Evolutionary conservation across 1,140 invertebrate genomes (phyloP), one percentile per base, ranked within the genome.

Genomic region (Papilio xuthus): DNA sequence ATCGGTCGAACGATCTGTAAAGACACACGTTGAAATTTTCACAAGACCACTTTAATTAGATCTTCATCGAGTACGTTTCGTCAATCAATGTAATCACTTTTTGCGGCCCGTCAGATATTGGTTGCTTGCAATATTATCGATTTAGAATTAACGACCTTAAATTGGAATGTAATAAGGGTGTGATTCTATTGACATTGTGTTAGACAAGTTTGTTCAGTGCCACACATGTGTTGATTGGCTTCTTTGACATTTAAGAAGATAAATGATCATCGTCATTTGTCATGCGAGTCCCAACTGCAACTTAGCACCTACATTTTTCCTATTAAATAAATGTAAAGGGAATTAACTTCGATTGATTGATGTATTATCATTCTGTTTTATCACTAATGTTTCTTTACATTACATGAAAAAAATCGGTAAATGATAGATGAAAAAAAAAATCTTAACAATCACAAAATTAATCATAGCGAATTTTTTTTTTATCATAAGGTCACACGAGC

Each of bases 191-290:
- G 56, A 60, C 37, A 32, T 7, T n/a, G 41, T 13, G 8, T 63
- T 42, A 18, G 18, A 60, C 2, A 76, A 76, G n/a, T 76, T 63
- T 50, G 74, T 76, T 60, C 53, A 10, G 26, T 41, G 18, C 81
- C 87, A 83, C 86, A 90, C 86, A 86, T 90, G 88, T 89, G 90
- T 90, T 90, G 91, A 93, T 92, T 92, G 89, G 90, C 86, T 90
- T 82, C 78, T 84, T 84, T 92, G 91, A 93, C 91, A 92, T 90
- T 90, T 92, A 91, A 89, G 90, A 93, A 93, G 91, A 93, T 92
- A 91, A 92, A 93, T 81, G 90, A 89, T 90, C 85, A 81, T 78
- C 84, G 88, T 89, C 90, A 92, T 93, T 93, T 92, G 91, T 93
- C 90, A 91, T 90, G 88, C 82, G 81, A 77, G 85, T 88, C 86